Conservation (phyloP, 2,113 vertebrate genomes). For the Mixornis gularis region DNA sequence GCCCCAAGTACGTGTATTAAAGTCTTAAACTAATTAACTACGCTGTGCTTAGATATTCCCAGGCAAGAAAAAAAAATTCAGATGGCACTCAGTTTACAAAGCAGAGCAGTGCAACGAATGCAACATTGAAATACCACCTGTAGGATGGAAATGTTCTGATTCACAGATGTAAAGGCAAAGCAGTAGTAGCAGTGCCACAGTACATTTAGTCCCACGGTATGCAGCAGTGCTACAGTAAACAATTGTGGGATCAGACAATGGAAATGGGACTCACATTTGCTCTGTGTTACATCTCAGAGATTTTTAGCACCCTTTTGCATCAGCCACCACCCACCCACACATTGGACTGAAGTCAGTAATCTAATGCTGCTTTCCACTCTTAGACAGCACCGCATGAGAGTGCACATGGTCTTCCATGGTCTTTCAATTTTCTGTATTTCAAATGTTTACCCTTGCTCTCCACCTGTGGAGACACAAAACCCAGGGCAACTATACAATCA, state of each 20-base stretch:
- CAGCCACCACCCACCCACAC: neutral
- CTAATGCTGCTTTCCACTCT: neutral
- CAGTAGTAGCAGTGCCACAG: neutral
- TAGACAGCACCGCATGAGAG: rapidly evolving
- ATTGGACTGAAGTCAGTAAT: neutral
- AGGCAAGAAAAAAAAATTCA: constrained; percentile 5
- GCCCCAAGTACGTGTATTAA: neutral
- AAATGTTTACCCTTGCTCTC: neutral
- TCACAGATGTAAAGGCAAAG: neutral
- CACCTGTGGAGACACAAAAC: neutral
- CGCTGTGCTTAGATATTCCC: neutral
- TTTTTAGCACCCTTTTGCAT: neutral
- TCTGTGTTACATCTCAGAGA: neutral
- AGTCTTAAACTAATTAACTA: constrained; percentile 7
- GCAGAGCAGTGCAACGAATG: neutral
- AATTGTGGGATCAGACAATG: neutral
- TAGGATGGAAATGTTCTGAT: neutral
- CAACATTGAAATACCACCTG: neutral
- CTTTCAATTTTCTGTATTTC: neutral
- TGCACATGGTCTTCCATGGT: rapidly evolving
- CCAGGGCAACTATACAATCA: neutral
- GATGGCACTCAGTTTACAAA: neutral
- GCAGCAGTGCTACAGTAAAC: neutral
- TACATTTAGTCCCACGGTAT: neutral
- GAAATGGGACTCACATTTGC: neutral